phyloP scores from a whole-genome alignment of 2,888 invertebrate species.

The Sphecodes monilicornis region DNA sequence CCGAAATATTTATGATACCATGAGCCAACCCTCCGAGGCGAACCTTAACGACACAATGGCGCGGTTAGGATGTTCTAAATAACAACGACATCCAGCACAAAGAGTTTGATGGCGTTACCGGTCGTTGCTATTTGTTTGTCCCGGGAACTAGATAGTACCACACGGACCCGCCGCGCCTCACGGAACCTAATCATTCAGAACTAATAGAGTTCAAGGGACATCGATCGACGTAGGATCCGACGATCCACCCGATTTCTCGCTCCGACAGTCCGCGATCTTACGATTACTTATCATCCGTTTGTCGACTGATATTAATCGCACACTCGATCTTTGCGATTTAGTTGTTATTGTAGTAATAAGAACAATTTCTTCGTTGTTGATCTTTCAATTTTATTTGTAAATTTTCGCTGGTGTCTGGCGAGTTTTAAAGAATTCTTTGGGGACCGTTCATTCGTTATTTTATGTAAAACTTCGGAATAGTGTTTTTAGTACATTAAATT shows the following conservation, averaged over 20 bases:
- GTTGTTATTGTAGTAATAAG: neutral
- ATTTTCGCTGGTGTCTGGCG: neutral
- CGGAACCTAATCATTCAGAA: neutral
- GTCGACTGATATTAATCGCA: neutral
- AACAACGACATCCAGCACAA: constrained; percentile 5
- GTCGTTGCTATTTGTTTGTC: neutral
- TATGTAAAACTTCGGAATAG: neutral
- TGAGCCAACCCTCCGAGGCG: neutral
- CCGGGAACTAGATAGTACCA: neutral
- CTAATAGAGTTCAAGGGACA: neutral
- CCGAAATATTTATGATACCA: neutral
- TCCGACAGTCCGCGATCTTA: neutral
- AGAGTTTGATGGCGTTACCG: constrained; percentile 2
- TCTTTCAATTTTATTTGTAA: neutral
- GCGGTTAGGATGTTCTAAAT: neutral
- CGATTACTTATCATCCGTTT: neutral
- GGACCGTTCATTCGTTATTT: neutral
- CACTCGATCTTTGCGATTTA: neutral
- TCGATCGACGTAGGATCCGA: neutral
- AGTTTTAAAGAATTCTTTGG: neutral
- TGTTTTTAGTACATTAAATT: neutral
- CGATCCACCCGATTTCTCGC: neutral
- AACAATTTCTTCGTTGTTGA: neutral
- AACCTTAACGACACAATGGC: neutral
- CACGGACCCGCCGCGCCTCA: neutral